Base-by-base conservation (phyloP, 2,888 invertebrate genomes). In the Xylocampa areola region DNA sequence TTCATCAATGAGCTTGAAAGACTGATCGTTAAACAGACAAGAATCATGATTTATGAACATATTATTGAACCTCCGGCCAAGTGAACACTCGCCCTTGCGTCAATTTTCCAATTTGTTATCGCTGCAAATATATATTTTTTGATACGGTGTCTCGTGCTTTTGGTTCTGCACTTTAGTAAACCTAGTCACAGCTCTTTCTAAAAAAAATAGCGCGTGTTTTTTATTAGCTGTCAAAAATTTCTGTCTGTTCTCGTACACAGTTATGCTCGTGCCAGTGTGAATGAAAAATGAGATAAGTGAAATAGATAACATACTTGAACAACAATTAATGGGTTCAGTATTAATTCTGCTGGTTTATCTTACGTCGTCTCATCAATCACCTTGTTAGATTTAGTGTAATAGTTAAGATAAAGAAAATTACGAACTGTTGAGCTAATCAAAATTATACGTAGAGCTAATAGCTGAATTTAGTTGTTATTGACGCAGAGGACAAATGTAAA, bases 21-120 rank as follows among this genome's bases (percentile, higher is more conserved):
- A 86, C 86, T 87, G 87, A 86, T 81, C 75, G 81, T 72, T 68
- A 73, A 66, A 62, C 52, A 62, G 65, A 66, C 76, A n/a, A n/a
- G n/a, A n/a, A n/a, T n/a, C n/a, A 76, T 82, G 79, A 81, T 81
- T 80, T 79, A 82, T 81, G 76, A 67, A 60, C 49, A 61, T 60
- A 69, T 68, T 76, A 82, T 83, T 72, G 79, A 82, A 79, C 69
- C 32, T 43, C 19, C 48, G 49, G 53, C 35, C 19, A 32, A 43
- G 53, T 70, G 53, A 39, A 51, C 49, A 60, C 58, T 48, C 48
- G 62, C 62, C 64, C 59, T 64, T 67, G 54, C 62, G 77, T 78
- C 72, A 80, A 76, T 79, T 74, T 69, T 47, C 49, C 60, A 61
- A 66, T 67, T 74, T 74, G 68, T 74, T 73, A 68, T 63, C 27